phyloP scores from a whole-genome alignment of 2,888 invertebrate species.

The Apotomis betuletana region DNA sequence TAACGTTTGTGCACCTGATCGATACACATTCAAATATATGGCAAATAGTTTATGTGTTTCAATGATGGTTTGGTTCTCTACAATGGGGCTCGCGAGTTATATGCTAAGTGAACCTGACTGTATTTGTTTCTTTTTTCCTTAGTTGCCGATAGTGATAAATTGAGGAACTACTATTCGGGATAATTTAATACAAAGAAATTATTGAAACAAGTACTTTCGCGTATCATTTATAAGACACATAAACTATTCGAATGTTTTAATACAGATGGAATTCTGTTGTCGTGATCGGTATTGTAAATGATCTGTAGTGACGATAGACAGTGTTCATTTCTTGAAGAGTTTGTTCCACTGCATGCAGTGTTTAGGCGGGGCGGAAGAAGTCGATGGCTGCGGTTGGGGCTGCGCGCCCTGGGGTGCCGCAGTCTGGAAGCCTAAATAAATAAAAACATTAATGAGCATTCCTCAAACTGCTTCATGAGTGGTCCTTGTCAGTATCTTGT shows the following conservation, averaged over 20 bases:
- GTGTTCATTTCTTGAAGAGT: conserved; percentile 68
- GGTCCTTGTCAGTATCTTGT: too few relatives aligned
- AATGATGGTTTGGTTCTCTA: background rate
- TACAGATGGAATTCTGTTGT: background rate
- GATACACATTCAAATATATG: background rate
- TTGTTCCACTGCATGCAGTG: conserved; percentile 67
- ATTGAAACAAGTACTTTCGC: background rate
- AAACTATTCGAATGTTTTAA: background rate
- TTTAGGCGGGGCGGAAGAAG: conserved; percentile 55
- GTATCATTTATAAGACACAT: background rate
- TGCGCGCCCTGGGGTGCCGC: conserved; percentile 35
- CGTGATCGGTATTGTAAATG: conserved; percentile 12
- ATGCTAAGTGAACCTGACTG: too few relatives aligned
- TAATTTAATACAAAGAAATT: too few relatives aligned
- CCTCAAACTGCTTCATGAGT: too few relatives aligned
- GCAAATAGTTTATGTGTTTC: background rate
- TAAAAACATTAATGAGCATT: too few relatives aligned
- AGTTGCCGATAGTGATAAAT: too few relatives aligned
- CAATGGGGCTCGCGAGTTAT: background rate
- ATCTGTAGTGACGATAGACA: conserved; percentile 2
- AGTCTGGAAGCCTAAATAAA: conserved; percentile 42
- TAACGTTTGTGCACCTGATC: background rate
- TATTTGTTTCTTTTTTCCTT: too few relatives aligned
- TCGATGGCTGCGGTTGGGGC: conserved; percentile 55
- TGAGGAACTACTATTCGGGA: too few relatives aligned